These are phyloP conservation scores for Otolemur crassicaudatus DNA, from an alignment of 2,797 vertebrate genomes.

Conservation along the genomic window DNA sequence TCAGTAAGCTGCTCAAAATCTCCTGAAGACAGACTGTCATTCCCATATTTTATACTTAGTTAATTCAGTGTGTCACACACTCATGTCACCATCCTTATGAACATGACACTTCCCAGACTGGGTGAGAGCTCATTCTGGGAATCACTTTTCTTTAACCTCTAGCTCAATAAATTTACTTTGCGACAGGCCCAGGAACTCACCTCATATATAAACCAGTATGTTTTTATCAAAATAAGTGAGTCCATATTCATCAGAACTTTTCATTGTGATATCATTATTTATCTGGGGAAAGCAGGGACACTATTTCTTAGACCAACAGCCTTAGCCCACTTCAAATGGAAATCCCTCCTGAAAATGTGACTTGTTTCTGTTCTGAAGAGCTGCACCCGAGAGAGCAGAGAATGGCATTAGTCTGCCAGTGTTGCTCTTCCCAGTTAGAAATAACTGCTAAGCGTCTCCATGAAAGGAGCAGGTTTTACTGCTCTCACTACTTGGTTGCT, in stretches of 20 bases:
- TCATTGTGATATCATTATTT: not conserved
- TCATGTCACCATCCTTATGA: not conserved
- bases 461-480: not conserved
- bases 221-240: constrained; percentile 21
- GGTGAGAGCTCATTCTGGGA: constrained; percentile 26
- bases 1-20: not conserved
- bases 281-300: constrained; percentile 13
- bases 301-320: constrained; percentile 34
- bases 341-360: constrained; percentile 36
- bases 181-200: not conserved
- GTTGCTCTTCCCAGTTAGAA: not conserved
- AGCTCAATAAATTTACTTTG: not conserved
- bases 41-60: constrained; percentile 36
- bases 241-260: not conserved
- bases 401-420: not conserved
- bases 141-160: constrained; percentile 20
- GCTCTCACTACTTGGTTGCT: not conserved
- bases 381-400: not conserved
- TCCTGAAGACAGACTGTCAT: not conserved
- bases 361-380: constrained; percentile 44
- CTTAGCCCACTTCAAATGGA: not conserved
- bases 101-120: not conserved
- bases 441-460: not conserved
- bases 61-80: not conserved
- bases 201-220: not conserved